These are phyloP conservation scores for Grantiella picta DNA, from an alignment of 2,113 vertebrate species.

Conservation along the genomic window DNA sequence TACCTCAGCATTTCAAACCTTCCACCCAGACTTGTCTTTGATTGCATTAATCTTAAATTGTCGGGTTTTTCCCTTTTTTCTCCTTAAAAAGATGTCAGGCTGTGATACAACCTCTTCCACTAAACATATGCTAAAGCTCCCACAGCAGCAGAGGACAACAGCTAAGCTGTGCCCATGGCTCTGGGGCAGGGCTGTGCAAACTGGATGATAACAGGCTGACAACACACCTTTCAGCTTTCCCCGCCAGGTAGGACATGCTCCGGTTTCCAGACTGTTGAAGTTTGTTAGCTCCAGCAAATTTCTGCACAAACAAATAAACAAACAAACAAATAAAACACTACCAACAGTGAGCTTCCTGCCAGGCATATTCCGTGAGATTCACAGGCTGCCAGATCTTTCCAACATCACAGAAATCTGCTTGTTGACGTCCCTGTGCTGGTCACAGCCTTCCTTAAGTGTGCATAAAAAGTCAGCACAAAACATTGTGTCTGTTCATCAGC, in stretches of 20 bases:
- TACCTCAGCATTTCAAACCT: background rate
- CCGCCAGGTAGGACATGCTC: slow-evolving; percentile 87
- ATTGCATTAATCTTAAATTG: background rate
- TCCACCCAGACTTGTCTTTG: background rate
- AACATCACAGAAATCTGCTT: background rate
- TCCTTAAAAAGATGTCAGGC: background rate
- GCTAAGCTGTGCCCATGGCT: background rate
- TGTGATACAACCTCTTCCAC: background rate
- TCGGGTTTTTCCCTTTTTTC: rapidly evolving
- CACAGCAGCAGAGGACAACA: background rate
- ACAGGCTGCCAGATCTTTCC: background rate
- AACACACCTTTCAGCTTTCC: slow-evolving; percentile 84
- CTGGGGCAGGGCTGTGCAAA: background rate
- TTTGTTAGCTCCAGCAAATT: slow-evolving; percentile 75
- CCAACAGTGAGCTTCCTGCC: background rate
- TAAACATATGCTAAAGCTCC: background rate
- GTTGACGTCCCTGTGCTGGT: background rate
- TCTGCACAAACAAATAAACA: slow-evolving; percentile 69
- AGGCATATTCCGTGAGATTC: background rate
- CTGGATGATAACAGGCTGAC: background rate
- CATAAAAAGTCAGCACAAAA: background rate
- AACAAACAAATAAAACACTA: background rate
- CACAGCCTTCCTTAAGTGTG: background rate
- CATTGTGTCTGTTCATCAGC: background rate
- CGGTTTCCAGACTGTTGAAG: slow-evolving; percentile 75